These are phyloP conservation scores for Brachypteracias leptosomus DNA, from an alignment of 2,113 vertebrate genomes.

Conservation along the genomic window DNA sequence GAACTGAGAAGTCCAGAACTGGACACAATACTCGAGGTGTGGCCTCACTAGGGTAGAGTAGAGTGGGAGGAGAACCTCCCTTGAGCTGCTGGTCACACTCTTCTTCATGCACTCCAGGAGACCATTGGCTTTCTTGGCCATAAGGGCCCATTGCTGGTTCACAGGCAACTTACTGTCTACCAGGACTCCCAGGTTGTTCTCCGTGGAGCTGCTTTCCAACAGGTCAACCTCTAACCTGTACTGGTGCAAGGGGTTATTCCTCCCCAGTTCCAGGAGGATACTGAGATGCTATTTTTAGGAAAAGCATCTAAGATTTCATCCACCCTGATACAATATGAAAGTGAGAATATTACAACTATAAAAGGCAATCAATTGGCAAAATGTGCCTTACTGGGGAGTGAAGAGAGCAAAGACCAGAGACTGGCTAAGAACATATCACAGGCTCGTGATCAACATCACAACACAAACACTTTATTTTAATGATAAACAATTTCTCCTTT, in stretches of 20 bases:
- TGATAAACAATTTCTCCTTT: background rate
- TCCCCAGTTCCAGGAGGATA: too few relatives aligned
- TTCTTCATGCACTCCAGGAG: background rate
- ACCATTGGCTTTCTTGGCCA: background rate
- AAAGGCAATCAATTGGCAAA: background rate
- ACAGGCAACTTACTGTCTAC: background rate
- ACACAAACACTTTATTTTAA: background rate
- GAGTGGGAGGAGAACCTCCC: too few relatives aligned
- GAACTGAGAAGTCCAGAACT: too few relatives aligned
- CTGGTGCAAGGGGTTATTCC: background rate
- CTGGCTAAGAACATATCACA: rapidly evolving
- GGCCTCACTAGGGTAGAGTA: too few relatives aligned
- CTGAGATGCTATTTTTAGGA: background rate
- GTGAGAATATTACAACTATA: background rate
- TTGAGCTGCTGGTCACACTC: too few relatives aligned
- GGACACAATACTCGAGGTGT: too few relatives aligned
- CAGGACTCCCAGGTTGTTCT: background rate
- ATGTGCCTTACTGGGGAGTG: background rate
- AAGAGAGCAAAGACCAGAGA: background rate
- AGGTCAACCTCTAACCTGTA: background rate
- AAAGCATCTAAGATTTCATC: background rate
- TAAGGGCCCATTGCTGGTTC: too few relatives aligned
- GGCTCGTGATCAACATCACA: background rate
- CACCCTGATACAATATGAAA: background rate
- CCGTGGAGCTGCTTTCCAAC: too few relatives aligned